Conservation (phyloP, 2,888 invertebrate genomes). For the Chaetogeoica ovagalla region DNA sequence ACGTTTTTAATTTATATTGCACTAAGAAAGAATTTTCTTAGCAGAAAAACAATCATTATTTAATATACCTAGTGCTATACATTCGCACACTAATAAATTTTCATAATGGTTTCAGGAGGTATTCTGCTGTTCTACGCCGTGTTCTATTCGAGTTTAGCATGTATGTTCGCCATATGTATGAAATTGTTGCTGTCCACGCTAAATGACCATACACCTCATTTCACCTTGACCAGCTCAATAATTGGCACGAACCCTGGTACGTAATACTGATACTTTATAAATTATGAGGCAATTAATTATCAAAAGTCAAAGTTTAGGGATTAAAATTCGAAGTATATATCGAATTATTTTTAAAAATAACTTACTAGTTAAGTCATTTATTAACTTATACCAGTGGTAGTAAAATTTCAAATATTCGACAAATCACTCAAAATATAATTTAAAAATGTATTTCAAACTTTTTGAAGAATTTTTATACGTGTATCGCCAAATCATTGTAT, state of each 20-base stretch:
- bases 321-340: background rate
- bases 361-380: too few species aligned
- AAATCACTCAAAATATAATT: too few species aligned
- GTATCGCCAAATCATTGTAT: too few species aligned
- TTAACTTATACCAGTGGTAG: too few species aligned
- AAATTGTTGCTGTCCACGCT: conserved; percentile 76
- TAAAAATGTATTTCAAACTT: too few species aligned
- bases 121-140: conserved; percentile 81
- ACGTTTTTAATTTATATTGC: background rate
- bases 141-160: conserved; percentile 82
- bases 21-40: background rate
- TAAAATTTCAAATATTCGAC: too few species aligned
- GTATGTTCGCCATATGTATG: conserved; percentile 85
- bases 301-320: background rate
- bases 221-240: conserved; percentile 73
- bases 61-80: background rate
- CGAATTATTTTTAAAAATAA: too few species aligned
- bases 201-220: conserved; percentile 72
- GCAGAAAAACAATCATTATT: background rate
- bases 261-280: background rate
- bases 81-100: background rate
- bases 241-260: conserved; percentile 76
- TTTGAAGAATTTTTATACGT: too few species aligned
- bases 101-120: conserved; percentile 69
- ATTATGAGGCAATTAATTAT: background rate